Conservation (phyloP, 2,797 vertebrate genomes). For the Squalus acanthias region DNA sequence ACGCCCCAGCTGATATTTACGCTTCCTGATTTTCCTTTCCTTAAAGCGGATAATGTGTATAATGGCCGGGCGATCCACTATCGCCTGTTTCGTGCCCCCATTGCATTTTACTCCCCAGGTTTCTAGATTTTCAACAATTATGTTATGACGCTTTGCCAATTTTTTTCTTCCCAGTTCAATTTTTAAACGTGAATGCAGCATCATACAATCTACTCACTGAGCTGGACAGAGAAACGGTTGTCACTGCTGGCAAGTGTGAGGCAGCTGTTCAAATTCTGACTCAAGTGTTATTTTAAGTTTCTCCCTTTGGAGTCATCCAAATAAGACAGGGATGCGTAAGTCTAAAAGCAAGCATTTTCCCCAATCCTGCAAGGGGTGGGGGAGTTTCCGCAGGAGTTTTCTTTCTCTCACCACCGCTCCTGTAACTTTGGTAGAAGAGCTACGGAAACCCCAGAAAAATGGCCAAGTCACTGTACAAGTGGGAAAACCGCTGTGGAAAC, state of each 20-base stretch:
- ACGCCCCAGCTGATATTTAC: no score
- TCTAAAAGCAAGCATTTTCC: no score
- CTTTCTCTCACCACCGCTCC: no score
- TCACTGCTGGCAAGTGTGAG: not conserved
- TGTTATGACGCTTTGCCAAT: not conserved
- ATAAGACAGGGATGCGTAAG: not conserved
- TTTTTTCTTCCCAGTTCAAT: not conserved
- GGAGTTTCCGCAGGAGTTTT: no score
- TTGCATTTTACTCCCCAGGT: not conserved
- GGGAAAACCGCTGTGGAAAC: no score
- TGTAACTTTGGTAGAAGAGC: not conserved
- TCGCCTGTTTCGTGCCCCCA: not conserved
- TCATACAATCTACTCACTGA: not conserved
- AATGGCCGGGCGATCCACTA: no score
- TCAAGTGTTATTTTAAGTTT: not conserved
- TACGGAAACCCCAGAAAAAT: not conserved
- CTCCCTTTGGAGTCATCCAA: not conserved
- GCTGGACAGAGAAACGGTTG: not conserved
- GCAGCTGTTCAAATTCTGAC: not conserved
- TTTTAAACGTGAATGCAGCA: not conserved
- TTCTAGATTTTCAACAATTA: not conserved
- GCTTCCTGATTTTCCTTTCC: not conserved
- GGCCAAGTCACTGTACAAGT: no score
- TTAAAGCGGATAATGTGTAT: not conserved
- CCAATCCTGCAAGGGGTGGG: no score